Base-by-base conservation (phyloP, 2,888 invertebrate species). In the Cantharis nigra region DNA sequence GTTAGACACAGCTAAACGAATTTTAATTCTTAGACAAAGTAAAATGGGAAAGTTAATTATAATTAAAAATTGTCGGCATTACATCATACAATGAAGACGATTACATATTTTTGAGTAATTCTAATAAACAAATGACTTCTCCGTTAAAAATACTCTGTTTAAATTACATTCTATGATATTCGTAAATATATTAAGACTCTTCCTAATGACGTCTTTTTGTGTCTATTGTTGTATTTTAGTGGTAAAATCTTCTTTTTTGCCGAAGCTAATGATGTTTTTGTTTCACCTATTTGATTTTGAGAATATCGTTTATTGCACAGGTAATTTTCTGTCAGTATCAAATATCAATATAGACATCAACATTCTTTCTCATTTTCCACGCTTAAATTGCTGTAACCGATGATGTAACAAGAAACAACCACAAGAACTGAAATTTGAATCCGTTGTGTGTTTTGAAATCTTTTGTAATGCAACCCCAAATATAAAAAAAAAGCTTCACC, bases 71-170 rank as follows among this genome's bases (percentile, higher is more conserved):
- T 70, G 49, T 70, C 33, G 20, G 62, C 23, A 62, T 70, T 70
- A 11, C 16, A 13, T 16, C 20, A 18, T n/a, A 23, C 26, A 67
- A 67, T 26, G 26, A 67, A 3, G 26, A 67, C 63, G 16, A 71
- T 72, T 72, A 72, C 18, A 72, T 64, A 30, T 63, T 71, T 72
- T 72, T 18, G n/a, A 20, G 63, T 13, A 11, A 30, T 26, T 72
- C 30, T 72, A 28, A 64, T 72, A 65, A 72, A 65, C 30, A 72
- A 72, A 72, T 64, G 20, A 67, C 65, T 67, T 49, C 49, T 49
- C n/a, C 5, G 49, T 49, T 49, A n/a, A 49, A 33, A 49, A n/a
- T 49, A n/a, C n/a, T n/a, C n/a, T 49, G 49, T 49, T 49, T 49
- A 49, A 49, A 49, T 49, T 49, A 49, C 49, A 49, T 49, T 49